Conservation (phyloP, 2,888 invertebrate species). For the Cordylochernes scorpioides region DNA sequence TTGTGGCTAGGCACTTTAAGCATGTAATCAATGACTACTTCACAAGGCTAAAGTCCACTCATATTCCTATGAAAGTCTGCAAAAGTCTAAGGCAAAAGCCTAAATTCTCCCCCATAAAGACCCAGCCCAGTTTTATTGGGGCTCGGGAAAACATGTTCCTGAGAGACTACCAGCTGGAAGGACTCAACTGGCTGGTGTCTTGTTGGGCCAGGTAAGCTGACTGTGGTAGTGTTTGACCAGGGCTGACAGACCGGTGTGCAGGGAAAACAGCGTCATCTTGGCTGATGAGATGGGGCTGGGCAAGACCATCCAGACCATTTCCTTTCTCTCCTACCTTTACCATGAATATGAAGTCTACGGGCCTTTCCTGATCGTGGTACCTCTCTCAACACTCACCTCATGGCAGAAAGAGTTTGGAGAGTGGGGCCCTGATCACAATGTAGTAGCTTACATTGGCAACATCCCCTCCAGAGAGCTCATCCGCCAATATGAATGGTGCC, state of each 20-base stretch:
- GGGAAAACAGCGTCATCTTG: slow-evolving; percentile 80
- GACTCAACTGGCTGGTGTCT: slow-evolving; percentile 91
- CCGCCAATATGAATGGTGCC: slow-evolving; percentile 84
- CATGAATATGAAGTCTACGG: slow-evolving; percentile 72
- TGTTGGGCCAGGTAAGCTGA: slow-evolving; percentile 58
- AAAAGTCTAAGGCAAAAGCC: slow-evolving; percentile 32
- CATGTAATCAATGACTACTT: slow-evolving; percentile 54
- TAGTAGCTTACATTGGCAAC: slow-evolving; percentile 85
- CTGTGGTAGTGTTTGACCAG: too few species aligned
- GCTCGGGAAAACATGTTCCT: slow-evolving; percentile 29
- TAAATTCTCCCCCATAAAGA: slow-evolving; percentile 68
- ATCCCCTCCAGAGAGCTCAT: slow-evolving; percentile 68
- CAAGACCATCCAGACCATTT: slow-evolving; percentile 84
- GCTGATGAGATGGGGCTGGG: slow-evolving; percentile 99
- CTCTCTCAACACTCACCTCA: slow-evolving; percentile 92
- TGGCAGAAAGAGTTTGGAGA: slow-evolving; percentile 90
- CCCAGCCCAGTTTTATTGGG: slow-evolving; percentile 66
- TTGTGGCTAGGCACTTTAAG: slow-evolving; percentile 61
- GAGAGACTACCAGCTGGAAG: slow-evolving; percentile 93
- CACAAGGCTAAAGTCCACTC: slow-evolving; percentile 56
- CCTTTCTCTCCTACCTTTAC: slow-evolving; percentile 75
- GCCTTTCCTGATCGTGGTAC: slow-evolving; percentile 86
- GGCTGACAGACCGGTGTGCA: too few species aligned
- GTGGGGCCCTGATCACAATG: slow-evolving; percentile 92
- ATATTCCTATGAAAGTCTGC: slow-evolving; percentile 65